Percentiles rank a stretch among this genome's conserved stretches.
These are phyloP conservation scores for Latrodectus geometricus DNA, from an alignment of 1,140 invertebrate genomes.

Conservation along the genomic window DNA sequence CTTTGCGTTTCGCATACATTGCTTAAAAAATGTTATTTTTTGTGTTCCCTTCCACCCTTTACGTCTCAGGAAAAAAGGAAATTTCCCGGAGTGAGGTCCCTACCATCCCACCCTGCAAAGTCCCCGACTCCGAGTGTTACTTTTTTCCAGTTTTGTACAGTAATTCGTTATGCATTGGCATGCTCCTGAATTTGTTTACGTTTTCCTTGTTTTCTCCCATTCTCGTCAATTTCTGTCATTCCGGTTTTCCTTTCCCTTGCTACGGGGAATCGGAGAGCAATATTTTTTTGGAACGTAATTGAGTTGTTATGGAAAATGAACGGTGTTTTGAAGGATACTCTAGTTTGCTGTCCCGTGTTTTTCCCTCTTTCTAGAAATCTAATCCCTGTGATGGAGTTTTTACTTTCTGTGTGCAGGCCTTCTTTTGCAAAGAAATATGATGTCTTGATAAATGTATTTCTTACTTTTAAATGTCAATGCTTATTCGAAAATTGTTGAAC, in stretches of 20 bases:
- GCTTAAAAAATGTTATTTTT: slow-evolving; percentile 22
- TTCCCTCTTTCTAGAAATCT: background rate
- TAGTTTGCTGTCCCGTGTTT: background rate
- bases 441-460: background rate
- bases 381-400: background rate
- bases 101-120: background rate
- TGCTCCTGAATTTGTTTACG: slow-evolving; percentile 49
- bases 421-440: background rate
- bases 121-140: background rate
- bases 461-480: background rate
- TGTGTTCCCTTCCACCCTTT: background rate
- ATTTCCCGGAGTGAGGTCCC: background rate
- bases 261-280: background rate
- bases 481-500: too few relatives aligned
- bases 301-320: background rate
- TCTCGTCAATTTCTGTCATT: slow-evolving; percentile 12
- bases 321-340: background rate
- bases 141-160: background rate
- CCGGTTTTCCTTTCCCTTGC: slow-evolving; percentile 22
- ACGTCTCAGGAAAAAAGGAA: background rate
- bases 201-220: background rate
- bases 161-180: slow-evolving; percentile 55
- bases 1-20: slow-evolving; percentile 53
- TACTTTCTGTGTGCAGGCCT: background rate
- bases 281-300: background rate